Evolutionary conservation across 2,113 vertebrate species (phyloP).

Genomic region (Dromiciops gliroides): DNA sequence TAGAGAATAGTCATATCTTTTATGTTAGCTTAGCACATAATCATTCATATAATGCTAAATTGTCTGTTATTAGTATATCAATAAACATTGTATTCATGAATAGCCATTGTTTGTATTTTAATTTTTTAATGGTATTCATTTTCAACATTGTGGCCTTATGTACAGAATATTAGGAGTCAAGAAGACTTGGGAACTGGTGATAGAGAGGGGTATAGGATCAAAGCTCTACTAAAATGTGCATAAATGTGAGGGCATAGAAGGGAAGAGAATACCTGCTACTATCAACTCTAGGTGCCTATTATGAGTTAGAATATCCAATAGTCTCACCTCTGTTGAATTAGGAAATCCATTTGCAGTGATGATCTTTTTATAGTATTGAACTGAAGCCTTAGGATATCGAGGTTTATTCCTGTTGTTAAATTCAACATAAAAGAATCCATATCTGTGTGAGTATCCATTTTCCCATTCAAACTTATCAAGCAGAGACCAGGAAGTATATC

Average conservation of each 20-base stretch:
- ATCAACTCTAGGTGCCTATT: background rate
- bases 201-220: background rate
- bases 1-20: background rate
- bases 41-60: background rate
- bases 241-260: background rate
- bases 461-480: constrained; percentile 97
- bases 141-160: background rate
- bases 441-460: constrained; percentile 92
- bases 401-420: constrained; percentile 91
- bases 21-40: background rate
- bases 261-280: background rate
- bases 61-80: background rate
- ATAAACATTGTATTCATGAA: background rate
- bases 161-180: background rate
- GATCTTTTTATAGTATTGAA: constrained; percentile 91
- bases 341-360: constrained; percentile 93
- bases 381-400: constrained; percentile 93
- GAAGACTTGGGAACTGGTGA: background rate
- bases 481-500: constrained; percentile 95
- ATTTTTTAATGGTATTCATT: background rate
- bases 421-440: constrained; percentile 92
- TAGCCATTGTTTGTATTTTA: background rate
- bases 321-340: constrained; percentile 89
- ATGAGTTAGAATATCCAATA: background rate
- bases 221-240: background rate